Evolutionary conservation across 2,888 invertebrate species (phyloP).

Genomic region (Perithous albicinctus): DNA sequence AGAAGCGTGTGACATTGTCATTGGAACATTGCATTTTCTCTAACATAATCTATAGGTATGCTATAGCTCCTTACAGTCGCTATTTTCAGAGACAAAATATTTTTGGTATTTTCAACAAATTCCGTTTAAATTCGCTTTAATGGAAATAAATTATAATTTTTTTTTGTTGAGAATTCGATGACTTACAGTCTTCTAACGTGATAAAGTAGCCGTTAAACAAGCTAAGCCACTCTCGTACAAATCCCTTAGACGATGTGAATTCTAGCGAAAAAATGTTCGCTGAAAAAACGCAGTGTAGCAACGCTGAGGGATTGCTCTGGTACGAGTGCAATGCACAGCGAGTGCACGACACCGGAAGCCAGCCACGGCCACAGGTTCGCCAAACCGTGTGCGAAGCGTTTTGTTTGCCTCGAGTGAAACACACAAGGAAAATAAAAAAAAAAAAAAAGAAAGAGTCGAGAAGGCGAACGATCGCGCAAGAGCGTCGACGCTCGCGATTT

Average conservation of each 20-base stretch:
- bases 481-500: constrained; percentile 29
- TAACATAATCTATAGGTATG: constrained; percentile 13
- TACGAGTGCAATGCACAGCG: constrained; percentile 2
- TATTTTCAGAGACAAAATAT: too few species aligned
- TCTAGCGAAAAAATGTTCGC: background rate
- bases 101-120: too few species aligned
- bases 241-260: background rate
- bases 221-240: background rate
- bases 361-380: constrained; percentile 43
- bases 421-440: background rate
- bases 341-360: constrained; percentile 45
- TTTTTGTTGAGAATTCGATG: too few species aligned
- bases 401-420: constrained; percentile 8
- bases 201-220: too few species aligned
- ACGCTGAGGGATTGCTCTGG: background rate
- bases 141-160: too few species aligned
- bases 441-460: constrained; percentile 15
- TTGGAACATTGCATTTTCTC: constrained; percentile 41
- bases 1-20: constrained; percentile 57
- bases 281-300: background rate
- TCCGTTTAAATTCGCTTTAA: too few species aligned
- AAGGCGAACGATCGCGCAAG: constrained; percentile 25
- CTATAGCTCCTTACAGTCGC: background rate
- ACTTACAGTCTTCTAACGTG: too few species aligned
- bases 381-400: constrained; percentile 33